phyloP scores from a whole-genome alignment of 2,113 vertebrate genomes.

The Peromyscus polionotus region DNA sequence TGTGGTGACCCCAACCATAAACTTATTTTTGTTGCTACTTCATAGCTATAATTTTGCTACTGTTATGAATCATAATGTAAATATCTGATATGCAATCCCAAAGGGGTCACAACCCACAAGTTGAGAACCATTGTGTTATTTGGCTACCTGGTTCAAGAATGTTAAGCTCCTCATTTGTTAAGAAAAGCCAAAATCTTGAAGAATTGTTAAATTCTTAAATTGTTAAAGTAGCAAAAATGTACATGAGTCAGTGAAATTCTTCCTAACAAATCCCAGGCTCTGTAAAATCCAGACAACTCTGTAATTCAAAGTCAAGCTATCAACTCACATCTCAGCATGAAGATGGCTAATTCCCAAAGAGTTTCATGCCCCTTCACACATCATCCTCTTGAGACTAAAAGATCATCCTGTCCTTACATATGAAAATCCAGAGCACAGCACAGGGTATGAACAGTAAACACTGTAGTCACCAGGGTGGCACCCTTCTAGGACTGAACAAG shows the following conservation, averaged over 20 bases:
- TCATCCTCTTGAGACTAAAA: background rate
- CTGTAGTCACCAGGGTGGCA: fast-evolving
- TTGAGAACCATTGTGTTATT: background rate
- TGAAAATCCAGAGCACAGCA: background rate
- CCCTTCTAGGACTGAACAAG: background rate
- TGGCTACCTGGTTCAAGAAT: background rate
- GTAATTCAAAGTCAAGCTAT: background rate
- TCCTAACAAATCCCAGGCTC: background rate
- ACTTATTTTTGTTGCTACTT: too few species aligned
- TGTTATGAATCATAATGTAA: too few species aligned
- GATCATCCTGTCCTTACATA: background rate
- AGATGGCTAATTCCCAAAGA: background rate
- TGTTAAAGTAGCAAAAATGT: background rate
- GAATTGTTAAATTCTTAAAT: background rate
- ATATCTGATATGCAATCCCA: too few species aligned
- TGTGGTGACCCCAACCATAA: background rate
- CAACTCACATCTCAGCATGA: background rate
- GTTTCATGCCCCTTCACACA: background rate
- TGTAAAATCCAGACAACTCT: background rate
- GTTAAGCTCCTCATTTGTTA: background rate
- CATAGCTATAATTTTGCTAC: too few species aligned
- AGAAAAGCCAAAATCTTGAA: constrained; percentile 22
- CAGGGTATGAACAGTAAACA: background rate
- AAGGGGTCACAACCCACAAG: background rate
- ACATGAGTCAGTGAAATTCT: background rate